phyloP scores from a whole-genome alignment of 2,113 vertebrate genomes.

The Microtus ochrogaster region DNA sequence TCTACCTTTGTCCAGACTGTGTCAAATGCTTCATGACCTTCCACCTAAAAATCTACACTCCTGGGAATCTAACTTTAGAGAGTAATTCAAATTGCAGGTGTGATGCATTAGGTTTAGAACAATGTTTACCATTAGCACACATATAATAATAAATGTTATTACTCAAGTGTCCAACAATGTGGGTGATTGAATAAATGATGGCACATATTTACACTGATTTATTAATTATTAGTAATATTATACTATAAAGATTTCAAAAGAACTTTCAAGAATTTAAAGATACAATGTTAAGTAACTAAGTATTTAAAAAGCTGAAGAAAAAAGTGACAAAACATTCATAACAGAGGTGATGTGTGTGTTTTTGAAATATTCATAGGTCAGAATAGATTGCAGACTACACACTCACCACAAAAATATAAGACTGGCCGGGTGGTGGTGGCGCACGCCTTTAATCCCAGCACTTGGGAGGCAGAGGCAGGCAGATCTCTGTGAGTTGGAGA shows the following conservation, averaged over 20 bases:
- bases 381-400: not conserved
- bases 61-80: not conserved
- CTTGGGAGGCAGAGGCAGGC: no score
- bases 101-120: not conserved
- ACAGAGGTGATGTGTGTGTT: not conserved
- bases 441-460: no score
- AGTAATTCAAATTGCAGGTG: not conserved
- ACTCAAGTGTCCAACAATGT: not conserved
- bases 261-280: not conserved
- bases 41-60: not conserved
- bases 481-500: no score
- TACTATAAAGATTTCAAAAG: conserved; percentile 15
- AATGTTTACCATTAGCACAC: not conserved
- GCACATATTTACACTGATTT: not conserved
- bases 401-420: not conserved
- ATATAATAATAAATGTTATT: not conserved
- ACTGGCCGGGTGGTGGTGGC: no score
- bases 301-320: conserved; percentile 24
- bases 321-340: not conserved
- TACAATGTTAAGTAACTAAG: not conserved
- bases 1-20: conserved; percentile 14
- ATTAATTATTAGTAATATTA: conserved; percentile 1
- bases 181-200: not conserved
- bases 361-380: not conserved
- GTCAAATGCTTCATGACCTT: conserved; percentile 4